A percentile compares a stretch with the other conserved stretches of the same genome.
These are phyloP conservation scores for Morinoia aosen DNA, from an alignment of 2,888 invertebrate genomes.

Conservation along the genomic window DNA sequence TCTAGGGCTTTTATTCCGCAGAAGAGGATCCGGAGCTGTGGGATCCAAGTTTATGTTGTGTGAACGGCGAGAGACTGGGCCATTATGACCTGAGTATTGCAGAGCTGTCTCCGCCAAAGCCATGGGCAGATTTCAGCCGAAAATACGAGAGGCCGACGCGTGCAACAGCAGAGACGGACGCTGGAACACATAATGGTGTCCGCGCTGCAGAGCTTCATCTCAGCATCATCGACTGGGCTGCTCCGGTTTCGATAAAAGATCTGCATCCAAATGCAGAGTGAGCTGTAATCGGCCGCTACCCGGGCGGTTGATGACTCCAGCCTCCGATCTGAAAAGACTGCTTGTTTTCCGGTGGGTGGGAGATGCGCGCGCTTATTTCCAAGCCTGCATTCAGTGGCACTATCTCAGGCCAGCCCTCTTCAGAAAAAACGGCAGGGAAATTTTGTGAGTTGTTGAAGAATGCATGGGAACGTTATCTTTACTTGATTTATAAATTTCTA, in stretches of 20 bases:
- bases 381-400: not conserved
- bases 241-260: slow-evolving; percentile 12
- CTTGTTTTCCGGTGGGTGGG: not conserved
- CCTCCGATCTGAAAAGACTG: not conserved
- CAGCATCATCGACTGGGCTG: not conserved
- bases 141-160: slow-evolving; percentile 23
- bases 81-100: slow-evolving; percentile 49
- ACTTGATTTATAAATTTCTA: not conserved
- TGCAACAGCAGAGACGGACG: slow-evolving; percentile 2
- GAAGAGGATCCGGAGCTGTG: slow-evolving; percentile 22
- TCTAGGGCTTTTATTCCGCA: slow-evolving; percentile 38
- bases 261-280: slow-evolving; percentile 4
- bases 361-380: not conserved
- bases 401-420: not conserved
- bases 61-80: slow-evolving; percentile 38
- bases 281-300: not conserved
- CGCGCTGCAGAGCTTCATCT: not conserved
- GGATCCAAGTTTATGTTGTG: slow-evolving; percentile 51
- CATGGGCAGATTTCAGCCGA: slow-evolving; percentile 19
- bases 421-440: not conserved
- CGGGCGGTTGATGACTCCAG: not conserved
- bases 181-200: not conserved
- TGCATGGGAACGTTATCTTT: not conserved
- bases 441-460: not conserved
- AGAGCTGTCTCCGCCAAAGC: slow-evolving; percentile 33